Conservation (phyloP, 2,888 invertebrate genomes). For the Pollenia angustigena region DNA sequence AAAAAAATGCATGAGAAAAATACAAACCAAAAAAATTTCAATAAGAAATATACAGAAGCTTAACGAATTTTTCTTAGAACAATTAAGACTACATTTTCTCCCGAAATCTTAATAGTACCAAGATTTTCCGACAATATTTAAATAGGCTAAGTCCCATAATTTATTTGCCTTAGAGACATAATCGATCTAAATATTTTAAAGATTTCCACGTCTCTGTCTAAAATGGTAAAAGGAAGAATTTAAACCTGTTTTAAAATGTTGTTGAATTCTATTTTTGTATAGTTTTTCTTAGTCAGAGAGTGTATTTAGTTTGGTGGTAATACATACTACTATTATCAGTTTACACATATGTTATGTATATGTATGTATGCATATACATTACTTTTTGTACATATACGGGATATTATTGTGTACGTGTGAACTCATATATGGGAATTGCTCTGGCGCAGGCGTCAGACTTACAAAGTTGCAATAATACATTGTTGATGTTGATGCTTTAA, state of each 20-base stretch:
- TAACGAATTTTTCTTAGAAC: too few relatives aligned
- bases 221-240: slow-evolving; percentile 6
- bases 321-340: not conserved
- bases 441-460: slow-evolving; percentile 62
- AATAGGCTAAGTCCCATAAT: too few relatives aligned
- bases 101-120: too few relatives aligned
- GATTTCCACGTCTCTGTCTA: slow-evolving; percentile 27
- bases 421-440: slow-evolving; percentile 36
- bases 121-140: too few relatives aligned
- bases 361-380: slow-evolving; percentile 14
- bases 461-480: slow-evolving; percentile 48
- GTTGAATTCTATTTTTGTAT: slow-evolving; percentile 55
- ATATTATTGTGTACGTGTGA: not conserved
- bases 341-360: not conserved
- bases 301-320: not conserved
- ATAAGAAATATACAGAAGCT: not conserved
- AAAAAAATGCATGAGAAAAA: slow-evolving; percentile 12
- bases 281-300: slow-evolving; percentile 23
- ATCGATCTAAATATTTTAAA: not conserved
- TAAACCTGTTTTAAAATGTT: slow-evolving; percentile 61
- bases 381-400: not conserved
- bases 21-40: not conserved
- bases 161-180: too few relatives aligned
- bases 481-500: slow-evolving; percentile 49
- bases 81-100: too few relatives aligned